Base-by-base conservation (phyloP, 2,888 invertebrate species). In the Timandra comae region DNA sequence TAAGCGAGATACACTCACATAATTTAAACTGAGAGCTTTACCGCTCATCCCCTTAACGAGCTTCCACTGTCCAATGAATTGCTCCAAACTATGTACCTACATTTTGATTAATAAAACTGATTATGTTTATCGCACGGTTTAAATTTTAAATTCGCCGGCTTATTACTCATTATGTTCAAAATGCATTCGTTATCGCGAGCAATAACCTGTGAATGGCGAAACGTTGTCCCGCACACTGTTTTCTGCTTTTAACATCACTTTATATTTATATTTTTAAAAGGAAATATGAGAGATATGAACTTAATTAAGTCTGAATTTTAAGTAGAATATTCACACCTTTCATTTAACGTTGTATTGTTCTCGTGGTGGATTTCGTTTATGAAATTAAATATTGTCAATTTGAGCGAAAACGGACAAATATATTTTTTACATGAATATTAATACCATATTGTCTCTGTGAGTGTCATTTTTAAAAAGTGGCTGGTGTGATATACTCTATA, bases 81-180 rank as follows among this genome's bases (percentile, higher is more conserved):
- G 60, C 63, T 66, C 63, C 52, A 57, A 67, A 68, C 66, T 69
- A 66, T 65, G 61, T 62, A 49, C 40, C 40, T 38, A 60, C 56
- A 64, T 70, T 72, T 62, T 69, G 69, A 76, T 75, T 73, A 70
- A 71, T 74, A 75, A 68, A 71, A 71, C 62, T 66, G 67, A 69
- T 72, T 66, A 71, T 67, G 60, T 66, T 64, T 64, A 71, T 67
- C 59, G 52, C 55, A 49, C 46, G 53, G 56, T 56, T 63, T 64
- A 63, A 65, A 65, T 67, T 68, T 67, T 62, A 64, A 64, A 65
- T 60, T 59, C 56, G 27, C 50, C 36, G 46, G 61, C 47, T 64
- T 63, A 69, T 64, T 64, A 62, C 58, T 60, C 47, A 55, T 62
- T 64, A 52, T 50, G 49, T 52, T 52, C 52, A 58, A 63, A 64